A percentile compares a stretch with the other conserved stretches of the same genome.
phyloP scores from a whole-genome alignment of 2,113 vertebrate species.

The Nannospalax galili region DNA sequence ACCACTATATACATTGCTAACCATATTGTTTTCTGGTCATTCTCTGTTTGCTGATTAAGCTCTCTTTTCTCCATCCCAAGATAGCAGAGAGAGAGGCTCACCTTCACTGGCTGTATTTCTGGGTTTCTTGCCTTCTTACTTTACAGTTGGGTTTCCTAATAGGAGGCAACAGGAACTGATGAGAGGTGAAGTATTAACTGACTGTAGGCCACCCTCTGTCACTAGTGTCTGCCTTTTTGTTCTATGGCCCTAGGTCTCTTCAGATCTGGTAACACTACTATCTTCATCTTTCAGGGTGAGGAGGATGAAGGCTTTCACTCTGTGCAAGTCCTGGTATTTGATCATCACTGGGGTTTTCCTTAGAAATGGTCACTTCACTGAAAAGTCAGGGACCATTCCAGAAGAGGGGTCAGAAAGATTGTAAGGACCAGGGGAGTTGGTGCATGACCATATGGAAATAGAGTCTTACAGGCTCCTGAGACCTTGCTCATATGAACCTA shows the following conservation, averaged over 20 bases:
- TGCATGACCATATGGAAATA: no score
- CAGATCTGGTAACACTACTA: no score
- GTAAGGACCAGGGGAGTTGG: no score
- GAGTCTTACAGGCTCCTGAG: no score
- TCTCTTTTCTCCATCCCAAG: neutral
- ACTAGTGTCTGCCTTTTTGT: rapidly evolving
- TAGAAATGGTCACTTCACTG: neutral
- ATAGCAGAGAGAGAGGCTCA: neutral
- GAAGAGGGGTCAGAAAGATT: no score
- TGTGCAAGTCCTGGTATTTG: neutral
- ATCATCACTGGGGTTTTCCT: neutral
- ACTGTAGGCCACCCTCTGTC: neutral
- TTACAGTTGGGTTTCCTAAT: neutral
- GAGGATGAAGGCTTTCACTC: neutral
- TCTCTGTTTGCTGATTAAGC: neutral
- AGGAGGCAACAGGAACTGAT: neutral
- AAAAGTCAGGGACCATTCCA: no score
- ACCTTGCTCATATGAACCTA: no score
- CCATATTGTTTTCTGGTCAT: neutral
- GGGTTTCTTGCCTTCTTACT: neutral
- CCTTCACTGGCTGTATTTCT: neutral
- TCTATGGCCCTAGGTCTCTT: neutral
- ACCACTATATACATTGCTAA: neutral
- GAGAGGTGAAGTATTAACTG: neutral
- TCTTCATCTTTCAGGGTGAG: neutral